Conservation (phyloP, 2,888 invertebrate species). For the Cybosia mesomella region DNA sequence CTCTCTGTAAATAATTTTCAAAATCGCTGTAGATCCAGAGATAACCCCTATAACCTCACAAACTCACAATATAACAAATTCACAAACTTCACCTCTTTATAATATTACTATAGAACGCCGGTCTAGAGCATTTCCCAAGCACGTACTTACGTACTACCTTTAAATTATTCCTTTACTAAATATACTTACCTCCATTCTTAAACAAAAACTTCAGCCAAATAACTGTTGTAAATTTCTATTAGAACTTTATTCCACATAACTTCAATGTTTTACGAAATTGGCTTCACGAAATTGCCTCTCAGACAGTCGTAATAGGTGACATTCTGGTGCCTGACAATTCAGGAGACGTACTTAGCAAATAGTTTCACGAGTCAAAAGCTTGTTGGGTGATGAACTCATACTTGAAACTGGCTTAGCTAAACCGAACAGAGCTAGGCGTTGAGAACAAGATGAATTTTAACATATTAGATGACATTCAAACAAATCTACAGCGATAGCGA, state of each 20-base stretch:
- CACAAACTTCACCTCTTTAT: too few species aligned
- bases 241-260: constrained; percentile 26
- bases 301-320: constrained; percentile 41
- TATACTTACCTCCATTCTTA: background rate
- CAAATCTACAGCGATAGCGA: background rate
- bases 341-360: constrained; percentile 51
- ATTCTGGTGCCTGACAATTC: constrained; percentile 45
- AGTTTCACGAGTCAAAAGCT: constrained; percentile 51
- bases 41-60: too few species aligned
- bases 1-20: too few species aligned
- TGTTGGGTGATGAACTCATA: constrained; percentile 50
- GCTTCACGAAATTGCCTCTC: constrained; percentile 38
- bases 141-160: background rate
- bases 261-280: constrained; percentile 47
- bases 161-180: background rate
- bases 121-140: background rate
- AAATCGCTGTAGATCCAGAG: too few species aligned
- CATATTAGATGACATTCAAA: background rate
- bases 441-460: background rate
- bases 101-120: too few species aligned
- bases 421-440: constrained; percentile 22
- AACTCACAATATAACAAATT: too few species aligned
- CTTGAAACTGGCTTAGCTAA: constrained; percentile 47
- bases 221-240: constrained; percentile 15
- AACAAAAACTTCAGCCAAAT: background rate